Percentiles rank a stretch among this genome's conserved stretches.
Evolutionary conservation across 2,113 vertebrate genomes (phyloP).

Genomic region (Labeo rohita): DNA sequence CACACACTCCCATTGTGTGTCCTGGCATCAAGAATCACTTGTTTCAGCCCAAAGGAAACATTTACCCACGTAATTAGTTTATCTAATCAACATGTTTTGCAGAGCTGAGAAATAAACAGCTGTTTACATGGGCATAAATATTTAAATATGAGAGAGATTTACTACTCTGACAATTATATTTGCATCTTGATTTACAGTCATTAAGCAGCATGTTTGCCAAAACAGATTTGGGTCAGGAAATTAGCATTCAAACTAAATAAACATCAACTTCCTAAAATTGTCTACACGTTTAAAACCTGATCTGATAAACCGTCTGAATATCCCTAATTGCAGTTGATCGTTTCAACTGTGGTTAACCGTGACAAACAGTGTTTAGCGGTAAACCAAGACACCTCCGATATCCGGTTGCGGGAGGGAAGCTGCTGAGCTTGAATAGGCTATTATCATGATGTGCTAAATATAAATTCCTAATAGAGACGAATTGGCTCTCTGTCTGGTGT

Average conservation of each 20-base stretch:
- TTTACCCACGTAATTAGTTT: conserved; percentile 1
- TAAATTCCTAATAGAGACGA: conserved; percentile 39
- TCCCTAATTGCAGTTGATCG: background rate
- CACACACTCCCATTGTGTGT: background rate
- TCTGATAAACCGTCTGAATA: background rate
- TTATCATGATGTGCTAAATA: conserved; percentile 33
- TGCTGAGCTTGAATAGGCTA: background rate
- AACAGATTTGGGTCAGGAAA: background rate
- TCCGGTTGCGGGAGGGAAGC: background rate
- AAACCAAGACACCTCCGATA: conserved; percentile 12
- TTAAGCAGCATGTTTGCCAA: background rate
- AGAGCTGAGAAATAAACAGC: conserved; percentile 29
- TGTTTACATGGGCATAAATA: background rate
- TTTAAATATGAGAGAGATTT: background rate
- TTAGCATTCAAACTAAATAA: background rate
- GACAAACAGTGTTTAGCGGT: background rate
- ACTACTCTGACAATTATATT: background rate
- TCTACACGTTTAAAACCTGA: background rate
- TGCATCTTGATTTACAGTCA: background rate
- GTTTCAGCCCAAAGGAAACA: conserved; percentile 5
- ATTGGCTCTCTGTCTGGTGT: background rate
- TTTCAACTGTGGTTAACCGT: background rate
- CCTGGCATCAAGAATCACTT: background rate
- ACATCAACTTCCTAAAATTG: background rate
- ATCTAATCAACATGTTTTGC: conserved; percentile 28